Percentiles rank a stretch among this genome's conserved stretches.
phyloP scores from a whole-genome alignment of 2,113 vertebrate species.

The Haplochromis burtoni region DNA sequence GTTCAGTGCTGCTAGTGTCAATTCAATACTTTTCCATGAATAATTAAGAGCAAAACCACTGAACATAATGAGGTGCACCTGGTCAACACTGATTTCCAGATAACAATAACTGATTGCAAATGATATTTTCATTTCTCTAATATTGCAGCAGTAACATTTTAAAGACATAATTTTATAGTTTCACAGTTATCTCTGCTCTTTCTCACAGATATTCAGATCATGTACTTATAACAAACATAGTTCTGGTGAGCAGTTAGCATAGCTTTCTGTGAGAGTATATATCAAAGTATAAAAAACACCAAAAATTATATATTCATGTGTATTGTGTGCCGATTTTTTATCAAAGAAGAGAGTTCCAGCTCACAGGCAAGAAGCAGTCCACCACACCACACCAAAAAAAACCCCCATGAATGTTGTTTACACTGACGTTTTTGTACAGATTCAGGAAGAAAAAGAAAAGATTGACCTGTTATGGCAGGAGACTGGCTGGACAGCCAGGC shows the following conservation, averaged over 20 bases:
- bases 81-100: not conserved
- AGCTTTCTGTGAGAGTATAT: not conserved
- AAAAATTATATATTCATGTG: not conserved
- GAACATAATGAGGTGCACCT: not conserved
- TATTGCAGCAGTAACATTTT: not conserved
- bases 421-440: not conserved
- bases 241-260: not conserved
- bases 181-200: accelerated
- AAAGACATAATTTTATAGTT: not conserved
- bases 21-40: not conserved
- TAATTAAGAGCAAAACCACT: not conserved
- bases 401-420: not conserved
- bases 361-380: not conserved
- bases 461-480: not conserved
- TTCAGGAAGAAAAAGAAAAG: not conserved
- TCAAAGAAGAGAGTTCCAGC: not conserved
- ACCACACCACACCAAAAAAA: not conserved
- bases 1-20: not conserved
- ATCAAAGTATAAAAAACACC: not conserved
- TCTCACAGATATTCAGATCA: not conserved
- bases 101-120: not conserved
- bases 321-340: not conserved
- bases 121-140: not conserved
- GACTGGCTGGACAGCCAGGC: not conserved
- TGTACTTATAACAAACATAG: not conserved